Percentiles rank a stretch among this genome's conserved stretches.
phyloP scores from a whole-genome alignment of 92 coral and sea anemone genomes.

The Epizoanthus rinbou region DNA sequence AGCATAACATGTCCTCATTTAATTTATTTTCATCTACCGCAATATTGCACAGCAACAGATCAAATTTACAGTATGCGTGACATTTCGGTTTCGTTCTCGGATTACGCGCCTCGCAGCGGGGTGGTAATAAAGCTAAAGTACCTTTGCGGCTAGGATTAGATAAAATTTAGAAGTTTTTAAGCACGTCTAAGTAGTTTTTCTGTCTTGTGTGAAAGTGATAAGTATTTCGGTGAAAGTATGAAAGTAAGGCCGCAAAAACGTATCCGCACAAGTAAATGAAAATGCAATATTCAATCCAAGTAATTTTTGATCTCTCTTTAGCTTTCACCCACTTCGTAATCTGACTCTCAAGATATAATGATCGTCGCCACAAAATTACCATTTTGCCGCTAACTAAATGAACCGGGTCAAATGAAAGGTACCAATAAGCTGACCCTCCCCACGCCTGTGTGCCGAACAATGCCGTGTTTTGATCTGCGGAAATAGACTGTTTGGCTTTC shows the following conservation, averaged over 20 bases:
- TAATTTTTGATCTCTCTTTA: not conserved
- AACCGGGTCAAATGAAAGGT: not conserved
- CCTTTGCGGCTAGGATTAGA: conserved; percentile 21
- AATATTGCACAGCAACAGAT: not conserved
- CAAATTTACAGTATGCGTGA: conserved; percentile 15
- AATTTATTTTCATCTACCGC: not conserved
- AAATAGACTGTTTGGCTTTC: conserved; percentile 34
- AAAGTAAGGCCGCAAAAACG: not conserved
- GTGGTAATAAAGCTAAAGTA: conserved; percentile 7
- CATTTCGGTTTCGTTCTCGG: not conserved
- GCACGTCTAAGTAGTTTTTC: conserved; percentile 18
- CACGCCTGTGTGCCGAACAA: not conserved
- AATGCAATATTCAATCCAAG: not conserved
- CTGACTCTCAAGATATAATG: conserved; percentile 15
- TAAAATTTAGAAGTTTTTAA: conserved; percentile 14
- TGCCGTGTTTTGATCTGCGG: conserved; percentile 5
- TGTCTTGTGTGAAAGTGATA: conserved; percentile 4
- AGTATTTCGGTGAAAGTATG: conserved; percentile 1
- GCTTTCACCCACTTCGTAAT: conserved; percentile 14
- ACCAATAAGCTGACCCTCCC: conserved; percentile 11
- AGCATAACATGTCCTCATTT: not conserved
- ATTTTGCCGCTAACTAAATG: conserved; percentile 31
- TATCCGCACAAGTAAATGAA: not conserved
- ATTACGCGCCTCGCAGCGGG: conserved; percentile 37
- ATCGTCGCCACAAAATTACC: conserved; percentile 25